Base-by-base conservation (phyloP, 1,140 invertebrate species). In the Drosophila asahinai region DNA sequence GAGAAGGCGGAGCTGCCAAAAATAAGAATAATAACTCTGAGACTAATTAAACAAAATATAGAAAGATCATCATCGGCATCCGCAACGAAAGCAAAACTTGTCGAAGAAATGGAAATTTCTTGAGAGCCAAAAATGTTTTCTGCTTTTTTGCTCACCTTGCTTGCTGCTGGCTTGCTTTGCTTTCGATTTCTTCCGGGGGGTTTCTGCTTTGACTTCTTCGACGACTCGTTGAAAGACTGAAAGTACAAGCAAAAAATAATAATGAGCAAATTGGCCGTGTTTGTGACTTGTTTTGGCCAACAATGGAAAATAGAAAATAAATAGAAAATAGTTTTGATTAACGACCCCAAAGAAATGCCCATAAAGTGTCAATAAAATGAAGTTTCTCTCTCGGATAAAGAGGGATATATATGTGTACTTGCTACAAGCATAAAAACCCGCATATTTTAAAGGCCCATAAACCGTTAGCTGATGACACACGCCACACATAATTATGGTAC, bases 401-500 rank as follows among this genome's bases (percentile, higher is more conserved):
- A 36, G 33, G 33, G 33, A 11, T 33, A 33, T 11, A 33, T 33
- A 64, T 33, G 33, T 36, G 33, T 36, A 36, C 33, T 36, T 30
- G 2, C 27, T 45, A 19, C 22, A 33, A 27, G 15, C 43, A 64
- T 40, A 47, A 57, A 42, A 42, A 55, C 52, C 52, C 52, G 52
- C 33, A 55, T 55, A 40, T 38, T 2, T 38, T 22, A 22, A 0
- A 14, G 15, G 1, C 15, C 9, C 15, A 7, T n/a, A 40, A 25
- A 86, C 82, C 70, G 65, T 86, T 86, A 78, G 45, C 64, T 67
- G 68, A 75, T 78, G 81, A 82, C 76, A 82, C 81, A 83, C 75
- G 76, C 15, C 40, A 77, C 68, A 80, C 80, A 61, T 80, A 33
- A 22, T 19, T 74, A 63, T 60, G 47, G 48, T 57, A 54, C 36